Evolutionary conservation across 2,888 invertebrate genomes (phyloP), one percentile per base, ranked within the genome.

Genomic region (Oxystoma pomonae): DNA sequence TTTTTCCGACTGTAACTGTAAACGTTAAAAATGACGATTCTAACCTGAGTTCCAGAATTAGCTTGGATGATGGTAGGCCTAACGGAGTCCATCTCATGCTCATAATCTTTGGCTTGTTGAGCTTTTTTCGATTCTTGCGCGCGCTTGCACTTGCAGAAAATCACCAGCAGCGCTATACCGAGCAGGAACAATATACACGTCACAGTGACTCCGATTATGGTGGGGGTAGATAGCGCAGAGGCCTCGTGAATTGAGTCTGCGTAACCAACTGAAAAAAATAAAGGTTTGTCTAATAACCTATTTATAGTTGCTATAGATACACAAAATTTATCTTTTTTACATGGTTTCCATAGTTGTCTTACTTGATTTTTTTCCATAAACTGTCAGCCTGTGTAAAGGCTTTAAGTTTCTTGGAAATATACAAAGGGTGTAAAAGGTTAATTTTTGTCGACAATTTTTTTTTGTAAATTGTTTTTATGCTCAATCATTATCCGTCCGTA

Each of bases 1-100:
- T 35, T 35, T 35, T 35, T 7, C 3, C 12, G 5, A 7, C 5
- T 35, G 12, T 7, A 35, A 35, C 12, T 35, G 3, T 35, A 12
- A 7, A 7, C 12, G 3, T 35, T 35, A 12, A 7, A 35, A 35
- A 35, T 35, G 12, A 7, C 3, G 19, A n/a, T 21, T 17, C 21
- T 59, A 63, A 67, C 67, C 67, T 67, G 65, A 55, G 64, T 64
- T 20, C 67, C 67, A 22, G 62, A 65, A 58, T 63, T 65, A 16
- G 67, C 58, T n/a, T 91, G 87, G 52, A 92, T 91, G 79, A 93
- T 89, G 57, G 92, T 90, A 17, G 92, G 92, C 62, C 92, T 86
- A 69, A 92, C 91, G 0, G 92, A 89, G 76, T 94, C 93, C 90
- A 93, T 91, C 82, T 94, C 94, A 78, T 94, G 94, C 57, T 62